These are phyloP conservation scores for Patiria miniata DNA, from an alignment of 35 echinoderm and acorn worm genomes.

Conservation along the genomic window DNA sequence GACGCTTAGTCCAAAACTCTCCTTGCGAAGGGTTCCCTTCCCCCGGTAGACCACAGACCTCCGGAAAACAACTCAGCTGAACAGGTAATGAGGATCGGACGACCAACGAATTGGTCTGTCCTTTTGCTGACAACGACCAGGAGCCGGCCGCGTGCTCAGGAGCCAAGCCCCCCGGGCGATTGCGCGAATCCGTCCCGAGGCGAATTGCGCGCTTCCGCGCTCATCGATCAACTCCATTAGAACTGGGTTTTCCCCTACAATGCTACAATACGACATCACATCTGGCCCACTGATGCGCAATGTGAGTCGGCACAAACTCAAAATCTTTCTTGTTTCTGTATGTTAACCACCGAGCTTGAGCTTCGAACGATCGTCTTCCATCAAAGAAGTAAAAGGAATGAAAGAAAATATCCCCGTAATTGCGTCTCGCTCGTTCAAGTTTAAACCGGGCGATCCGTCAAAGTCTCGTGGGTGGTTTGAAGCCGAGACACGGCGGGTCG, in stretches of 20 bases:
- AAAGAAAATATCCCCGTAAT: background rate
- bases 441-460: conserved; percentile 7
- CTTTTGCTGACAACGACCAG: background rate
- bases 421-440: background rate
- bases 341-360: background rate
- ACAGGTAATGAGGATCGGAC: conserved; percentile 4
- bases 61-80: too few species aligned
- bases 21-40: too few species aligned
- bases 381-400: background rate
- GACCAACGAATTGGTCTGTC: background rate
- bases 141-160: conserved; percentile 17
- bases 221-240: background rate
- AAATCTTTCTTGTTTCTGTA: background rate
- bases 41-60: too few species aligned
- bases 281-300: background rate
- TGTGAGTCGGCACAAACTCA: background rate
- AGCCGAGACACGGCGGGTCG: background rate
- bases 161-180: conserved; percentile 22
- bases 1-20: too few species aligned
- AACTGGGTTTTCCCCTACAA: background rate
- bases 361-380: conserved; percentile 24
- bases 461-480: background rate
- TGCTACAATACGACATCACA: background rate
- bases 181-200: conserved; percentile 5
- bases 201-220: conserved; percentile 5